These are phyloP conservation scores for Yponomeuta sedellus DNA, from an alignment of 2,888 invertebrate genomes.

Conservation along the genomic window DNA sequence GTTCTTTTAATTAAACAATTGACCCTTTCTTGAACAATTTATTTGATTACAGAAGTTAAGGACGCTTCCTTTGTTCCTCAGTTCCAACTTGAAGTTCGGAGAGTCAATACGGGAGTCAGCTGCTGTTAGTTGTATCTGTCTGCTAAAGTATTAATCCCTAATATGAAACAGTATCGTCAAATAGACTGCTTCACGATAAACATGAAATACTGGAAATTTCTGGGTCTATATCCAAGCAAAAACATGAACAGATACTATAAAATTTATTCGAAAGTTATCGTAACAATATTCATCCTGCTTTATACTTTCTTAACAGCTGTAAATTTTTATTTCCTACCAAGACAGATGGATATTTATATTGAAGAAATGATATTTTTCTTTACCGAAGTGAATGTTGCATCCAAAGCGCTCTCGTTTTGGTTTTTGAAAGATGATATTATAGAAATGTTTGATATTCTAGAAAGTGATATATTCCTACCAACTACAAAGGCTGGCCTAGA, in stretches of 20 bases:
- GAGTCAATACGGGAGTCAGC: neutral
- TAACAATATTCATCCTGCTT: neutral
- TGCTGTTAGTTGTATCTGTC: neutral
- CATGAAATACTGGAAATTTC: slow-evolving; percentile 16
- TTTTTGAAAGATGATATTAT: slow-evolving; percentile 33
- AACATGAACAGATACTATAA: neutral
- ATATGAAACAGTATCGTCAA: slow-evolving; percentile 10
- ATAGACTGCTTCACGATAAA: slow-evolving; percentile 18
- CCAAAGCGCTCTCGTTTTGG: slow-evolving; percentile 43
- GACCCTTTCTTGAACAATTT: slow-evolving; percentile 23
- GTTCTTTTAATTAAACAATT: slow-evolving; percentile 27
- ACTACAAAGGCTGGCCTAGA: slow-evolving; percentile 27
- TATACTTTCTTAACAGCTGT: neutral
- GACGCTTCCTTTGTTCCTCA: neutral
- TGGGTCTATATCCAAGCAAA: slow-evolving; percentile 16
- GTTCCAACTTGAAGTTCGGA: neutral
- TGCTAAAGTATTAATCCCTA: neutral
- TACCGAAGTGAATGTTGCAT: slow-evolving; percentile 33
- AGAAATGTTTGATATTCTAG: slow-evolving; percentile 33
- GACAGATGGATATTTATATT: slow-evolving; percentile 36
- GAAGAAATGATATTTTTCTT: slow-evolving; percentile 50
- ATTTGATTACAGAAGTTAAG: slow-evolving; percentile 22
- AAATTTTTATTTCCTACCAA: slow-evolving; percentile 11
- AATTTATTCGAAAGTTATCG: neutral
- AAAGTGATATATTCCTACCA: slow-evolving; percentile 44